phyloP scores from a whole-genome alignment of 2,113 vertebrate genomes.

The Gopherus evgoodei region DNA sequence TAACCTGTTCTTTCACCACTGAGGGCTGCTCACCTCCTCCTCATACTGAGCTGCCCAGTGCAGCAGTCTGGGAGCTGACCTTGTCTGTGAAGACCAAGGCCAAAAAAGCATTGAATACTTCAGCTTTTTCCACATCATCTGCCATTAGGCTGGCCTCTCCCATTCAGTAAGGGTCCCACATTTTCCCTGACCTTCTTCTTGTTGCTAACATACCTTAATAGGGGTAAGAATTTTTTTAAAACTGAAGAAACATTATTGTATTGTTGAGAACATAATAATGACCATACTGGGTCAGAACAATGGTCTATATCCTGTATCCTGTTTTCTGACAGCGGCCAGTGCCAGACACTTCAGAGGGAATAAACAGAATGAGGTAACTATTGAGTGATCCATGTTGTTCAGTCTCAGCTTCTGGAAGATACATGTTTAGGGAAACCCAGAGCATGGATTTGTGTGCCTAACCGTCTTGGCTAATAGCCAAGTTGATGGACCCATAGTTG shows the following conservation, averaged over 20 bases:
- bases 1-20: too few species aligned
- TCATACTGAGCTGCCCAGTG: too few species aligned
- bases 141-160: too few species aligned
- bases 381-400: not conserved
- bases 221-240: not conserved
- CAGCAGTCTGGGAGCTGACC: too few species aligned
- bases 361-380: not conserved
- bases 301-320: not conserved
- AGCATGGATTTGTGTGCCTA: not conserved
- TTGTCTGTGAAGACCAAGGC: too few species aligned
- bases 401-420: not conserved
- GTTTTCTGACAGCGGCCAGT: not conserved
- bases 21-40: too few species aligned
- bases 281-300: not conserved
- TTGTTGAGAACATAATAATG: not conserved
- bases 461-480: not conserved
- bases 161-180: too few species aligned
- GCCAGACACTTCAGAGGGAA: not conserved
- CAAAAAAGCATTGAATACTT: too few species aligned
- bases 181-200: too few species aligned
- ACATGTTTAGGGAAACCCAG: not conserved
- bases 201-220: not conserved
- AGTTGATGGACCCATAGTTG: not conserved
- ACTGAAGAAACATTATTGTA: not conserved
- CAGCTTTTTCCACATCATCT: too few species aligned